Percentiles rank a stretch among this genome's conserved stretches.
Conservation (phyloP, 2,888 invertebrate genomes). For the Lissocephala sabroskyi region DNA sequence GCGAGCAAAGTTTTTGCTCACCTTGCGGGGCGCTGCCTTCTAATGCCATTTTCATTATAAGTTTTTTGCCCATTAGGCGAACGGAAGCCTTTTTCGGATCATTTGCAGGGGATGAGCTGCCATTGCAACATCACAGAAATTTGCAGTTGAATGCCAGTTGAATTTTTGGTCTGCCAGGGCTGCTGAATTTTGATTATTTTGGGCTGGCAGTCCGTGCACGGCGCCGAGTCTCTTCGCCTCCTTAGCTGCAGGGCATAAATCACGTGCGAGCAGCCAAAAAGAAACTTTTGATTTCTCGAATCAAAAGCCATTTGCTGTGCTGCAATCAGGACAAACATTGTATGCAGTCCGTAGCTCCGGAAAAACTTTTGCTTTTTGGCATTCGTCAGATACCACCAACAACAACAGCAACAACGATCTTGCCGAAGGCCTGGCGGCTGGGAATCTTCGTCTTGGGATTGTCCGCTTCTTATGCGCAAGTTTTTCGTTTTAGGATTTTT, state of each 20-base stretch:
- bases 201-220: no score
- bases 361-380: constrained; percentile 61
- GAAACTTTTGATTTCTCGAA: constrained; percentile 70
- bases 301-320: constrained; percentile 64
- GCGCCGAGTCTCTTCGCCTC: no score
- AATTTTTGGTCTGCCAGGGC: no score
- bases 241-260: constrained; percentile 64
- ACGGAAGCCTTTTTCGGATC: no score
- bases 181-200: no score
- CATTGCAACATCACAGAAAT: no score
- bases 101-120: no score
- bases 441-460: not conserved
- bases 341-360: constrained; percentile 27
- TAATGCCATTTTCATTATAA: constrained; percentile 24
- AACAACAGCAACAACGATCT: constrained; percentile 13
- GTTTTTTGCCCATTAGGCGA: not conserved
- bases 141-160: no score
- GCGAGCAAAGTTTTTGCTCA: no score
- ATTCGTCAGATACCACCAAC: constrained; percentile 57
- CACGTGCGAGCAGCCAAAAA: constrained; percentile 69
- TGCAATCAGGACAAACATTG: constrained; percentile 67
- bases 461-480: constrained; percentile 27
- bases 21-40: no score
- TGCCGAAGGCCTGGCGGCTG: not conserved
- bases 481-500: constrained; percentile 24